Evolutionary conservation across 2,888 invertebrate genomes (phyloP).

Genomic region (Archips xylosteana): DNA sequence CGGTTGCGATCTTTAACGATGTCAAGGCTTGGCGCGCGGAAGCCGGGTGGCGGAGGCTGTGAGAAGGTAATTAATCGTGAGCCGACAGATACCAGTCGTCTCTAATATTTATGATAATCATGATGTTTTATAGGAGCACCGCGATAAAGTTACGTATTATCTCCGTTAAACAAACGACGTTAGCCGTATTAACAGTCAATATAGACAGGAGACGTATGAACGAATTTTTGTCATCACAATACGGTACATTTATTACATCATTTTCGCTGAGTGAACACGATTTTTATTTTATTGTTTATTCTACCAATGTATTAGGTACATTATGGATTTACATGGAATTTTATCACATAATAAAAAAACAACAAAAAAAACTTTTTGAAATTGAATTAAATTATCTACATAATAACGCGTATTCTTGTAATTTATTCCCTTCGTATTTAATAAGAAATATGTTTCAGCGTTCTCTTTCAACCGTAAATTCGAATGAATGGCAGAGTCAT

Average conservation of each 20-base stretch:
- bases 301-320: too few relatives aligned
- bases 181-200: background rate
- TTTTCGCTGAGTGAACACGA: too few relatives aligned
- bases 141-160: slow-evolving; percentile 31
- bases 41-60: slow-evolving; percentile 33
- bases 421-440: too few relatives aligned
- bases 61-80: slow-evolving; percentile 38
- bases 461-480: background rate
- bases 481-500: background rate
- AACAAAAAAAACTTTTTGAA: too few relatives aligned
- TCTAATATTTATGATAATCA: slow-evolving; percentile 37
- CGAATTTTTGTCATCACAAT: background rate
- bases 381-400: too few relatives aligned
- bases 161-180: slow-evolving; percentile 20
- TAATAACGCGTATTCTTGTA: too few relatives aligned
- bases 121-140: slow-evolving; percentile 27
- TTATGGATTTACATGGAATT: too few relatives aligned
- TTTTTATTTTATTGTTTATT: too few relatives aligned
- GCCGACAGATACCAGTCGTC: slow-evolving; percentile 23
- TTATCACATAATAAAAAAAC: too few relatives aligned
- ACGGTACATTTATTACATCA: background rate
- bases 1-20: slow-evolving; percentile 27
- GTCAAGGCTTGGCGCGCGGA: slow-evolving; percentile 35
- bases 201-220: background rate
- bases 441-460: too few relatives aligned